These are phyloP conservation scores for Lophius americanus DNA, from an alignment of 2,797 vertebrate species.

Conservation along the genomic window DNA sequence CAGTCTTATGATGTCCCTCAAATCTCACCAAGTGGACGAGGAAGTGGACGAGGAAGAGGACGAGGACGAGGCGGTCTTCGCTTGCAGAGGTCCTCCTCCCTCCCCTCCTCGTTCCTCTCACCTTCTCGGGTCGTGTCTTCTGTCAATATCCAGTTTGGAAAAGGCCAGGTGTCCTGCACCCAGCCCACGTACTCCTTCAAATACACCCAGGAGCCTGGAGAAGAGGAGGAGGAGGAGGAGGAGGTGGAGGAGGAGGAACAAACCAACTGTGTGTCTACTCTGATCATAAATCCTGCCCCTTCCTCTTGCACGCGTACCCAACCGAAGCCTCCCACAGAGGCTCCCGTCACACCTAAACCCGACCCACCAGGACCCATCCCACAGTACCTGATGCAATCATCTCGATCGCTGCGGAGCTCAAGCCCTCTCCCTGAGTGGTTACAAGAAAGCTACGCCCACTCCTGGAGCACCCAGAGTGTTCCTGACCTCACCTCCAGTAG, in stretches of 20 bases:
- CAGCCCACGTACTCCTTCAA: constrained; percentile 88
- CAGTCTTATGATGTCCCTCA: constrained; percentile 63
- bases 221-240: constrained; percentile 55
- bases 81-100: constrained; percentile 89
- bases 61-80: constrained; percentile 54
- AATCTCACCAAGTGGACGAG: constrained; percentile 63
- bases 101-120: constrained; percentile 85
- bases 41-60: constrained; percentile 57
- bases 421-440: constrained; percentile 82
- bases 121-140: constrained; percentile 91
- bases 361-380: constrained; percentile 68
- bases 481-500: constrained; percentile 80
- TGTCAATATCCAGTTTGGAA: constrained; percentile 88
- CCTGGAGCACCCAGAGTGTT: constrained; percentile 89
- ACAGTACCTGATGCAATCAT: constrained; percentile 78
- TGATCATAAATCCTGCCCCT: constrained; percentile 78
- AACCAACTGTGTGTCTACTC: constrained; percentile 78
- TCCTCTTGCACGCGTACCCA: constrained; percentile 9
- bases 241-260: constrained; percentile 56
- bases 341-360: constrained; percentile 56
- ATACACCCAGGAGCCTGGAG: constrained; percentile 70
- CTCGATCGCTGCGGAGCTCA: constrained; percentile 83
- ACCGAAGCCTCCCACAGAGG: constrained; percentile 13
- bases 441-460: constrained; percentile 71
- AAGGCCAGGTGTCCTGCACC: constrained; percentile 84